Evolutionary conservation across 64 coral and sea anemone species (phyloP).

Genomic region (Anthopleura sola): DNA sequence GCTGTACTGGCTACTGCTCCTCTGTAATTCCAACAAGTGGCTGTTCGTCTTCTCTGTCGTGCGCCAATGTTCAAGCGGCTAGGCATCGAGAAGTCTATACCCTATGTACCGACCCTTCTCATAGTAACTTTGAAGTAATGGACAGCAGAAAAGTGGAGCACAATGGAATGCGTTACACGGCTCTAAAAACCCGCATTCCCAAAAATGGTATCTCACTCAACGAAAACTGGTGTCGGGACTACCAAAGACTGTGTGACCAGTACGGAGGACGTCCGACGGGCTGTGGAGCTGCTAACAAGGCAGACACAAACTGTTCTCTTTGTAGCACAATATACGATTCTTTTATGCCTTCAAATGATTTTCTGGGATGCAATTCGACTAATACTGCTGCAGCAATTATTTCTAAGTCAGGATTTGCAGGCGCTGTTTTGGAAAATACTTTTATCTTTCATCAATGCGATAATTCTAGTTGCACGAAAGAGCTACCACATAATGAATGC

Average conservation of each 20-base stretch:
- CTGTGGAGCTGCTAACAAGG: neutral
- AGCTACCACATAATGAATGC: slow-evolving; percentile 6
- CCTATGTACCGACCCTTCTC: slow-evolving; percentile 1
- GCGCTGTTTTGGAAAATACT: neutral
- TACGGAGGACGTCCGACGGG: slow-evolving; percentile 20
- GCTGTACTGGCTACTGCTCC: slow-evolving; percentile 20
- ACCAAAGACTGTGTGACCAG: slow-evolving; percentile 27
- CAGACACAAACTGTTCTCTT: neutral
- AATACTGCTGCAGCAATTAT: neutral
- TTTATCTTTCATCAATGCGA: slow-evolving; percentile 30
- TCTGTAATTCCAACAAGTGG: neutral
- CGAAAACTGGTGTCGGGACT: slow-evolving; percentile 43
- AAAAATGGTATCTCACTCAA: neutral
- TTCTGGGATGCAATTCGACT: slow-evolving; percentile 11
- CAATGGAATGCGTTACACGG: neutral
- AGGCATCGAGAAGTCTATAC: slow-evolving; percentile 30
- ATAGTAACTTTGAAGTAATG: slow-evolving; percentile 25
- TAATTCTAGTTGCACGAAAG: slow-evolving; percentile 9
- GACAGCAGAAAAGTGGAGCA: neutral
- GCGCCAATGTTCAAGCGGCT: neutral
- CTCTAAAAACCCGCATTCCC: slow-evolving; percentile 20
- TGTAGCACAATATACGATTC: neutral
- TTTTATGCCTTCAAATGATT: slow-evolving; percentile 1
- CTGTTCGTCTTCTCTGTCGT: slow-evolving; percentile 32
- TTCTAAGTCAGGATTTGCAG: neutral